A percentile compares a stretch with the other conserved stretches of the same genome.
Evolutionary conservation across 2,113 vertebrate species (phyloP).

Genomic region (Coryphaenoides rupestris): DNA sequence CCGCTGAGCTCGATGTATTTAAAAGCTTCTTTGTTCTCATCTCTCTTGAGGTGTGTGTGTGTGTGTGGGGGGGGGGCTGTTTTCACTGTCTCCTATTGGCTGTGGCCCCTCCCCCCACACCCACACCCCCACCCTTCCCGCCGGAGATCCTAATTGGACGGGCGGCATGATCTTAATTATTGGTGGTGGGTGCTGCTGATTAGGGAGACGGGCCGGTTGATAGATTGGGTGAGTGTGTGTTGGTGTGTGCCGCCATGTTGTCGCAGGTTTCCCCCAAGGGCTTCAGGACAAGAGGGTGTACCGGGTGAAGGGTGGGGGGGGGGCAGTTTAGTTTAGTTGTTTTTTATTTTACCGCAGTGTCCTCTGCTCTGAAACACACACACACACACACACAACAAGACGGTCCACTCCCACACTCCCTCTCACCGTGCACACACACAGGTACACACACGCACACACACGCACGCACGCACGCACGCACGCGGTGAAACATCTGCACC

Average conservation of each 20-base stretch:
- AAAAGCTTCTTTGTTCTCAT: not conserved
- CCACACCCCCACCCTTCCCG: no score
- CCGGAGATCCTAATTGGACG: no score
- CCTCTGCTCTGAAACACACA: slow-evolving; percentile 19
- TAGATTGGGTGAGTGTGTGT: no score
- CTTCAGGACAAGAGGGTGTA: slow-evolving; percentile 1
- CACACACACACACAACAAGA: not conserved
- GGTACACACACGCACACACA: not conserved
- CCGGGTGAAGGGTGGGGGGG: slow-evolving; percentile 19
- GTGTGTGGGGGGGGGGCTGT: no score
- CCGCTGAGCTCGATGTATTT: slow-evolving; percentile 20
- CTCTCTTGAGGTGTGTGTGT: not conserved
- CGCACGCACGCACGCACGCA: not conserved
- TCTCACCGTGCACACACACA: not conserved
- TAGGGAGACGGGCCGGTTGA: no score
- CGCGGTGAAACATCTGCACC: slow-evolving; percentile 22
- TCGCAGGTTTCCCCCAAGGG: no score
- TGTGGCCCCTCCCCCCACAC: no score
- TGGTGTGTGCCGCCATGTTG: no score
- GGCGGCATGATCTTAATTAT: no score
- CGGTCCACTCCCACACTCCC: no score
- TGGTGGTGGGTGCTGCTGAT: no score
- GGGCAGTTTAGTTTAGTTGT: slow-evolving; percentile 15
- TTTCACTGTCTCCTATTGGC: no score
- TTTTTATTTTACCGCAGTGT: slow-evolving; percentile 43